Percentiles rank a stretch among this genome's conserved stretches.
Evolutionary conservation across 2,797 vertebrate species (phyloP).

Genomic region (Sylvia borin): DNA sequence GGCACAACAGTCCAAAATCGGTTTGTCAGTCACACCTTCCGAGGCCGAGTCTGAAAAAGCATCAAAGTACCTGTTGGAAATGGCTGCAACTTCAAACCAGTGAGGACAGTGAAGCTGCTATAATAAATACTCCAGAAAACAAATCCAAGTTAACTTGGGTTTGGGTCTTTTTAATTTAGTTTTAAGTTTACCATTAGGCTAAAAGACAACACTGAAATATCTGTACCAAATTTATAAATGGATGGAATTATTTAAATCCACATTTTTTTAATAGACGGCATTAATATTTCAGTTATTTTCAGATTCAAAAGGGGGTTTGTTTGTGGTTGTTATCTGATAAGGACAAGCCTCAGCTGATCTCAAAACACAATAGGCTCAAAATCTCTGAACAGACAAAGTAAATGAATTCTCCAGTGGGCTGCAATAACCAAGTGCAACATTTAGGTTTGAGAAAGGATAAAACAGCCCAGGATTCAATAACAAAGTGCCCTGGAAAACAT

Average conservation of each 20-base stretch:
- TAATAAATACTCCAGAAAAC: neutral
- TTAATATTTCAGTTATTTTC: neutral
- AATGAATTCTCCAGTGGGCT: neutral
- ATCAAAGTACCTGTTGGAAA: neutral
- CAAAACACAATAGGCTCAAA: neutral
- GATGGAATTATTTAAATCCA: neutral
- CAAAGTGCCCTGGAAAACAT: neutral
- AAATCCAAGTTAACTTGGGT: neutral
- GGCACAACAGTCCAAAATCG: constrained; percentile 90
- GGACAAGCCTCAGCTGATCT: neutral
- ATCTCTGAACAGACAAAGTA: neutral
- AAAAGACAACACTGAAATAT: neutral
- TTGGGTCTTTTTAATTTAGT: neutral
- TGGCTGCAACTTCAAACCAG: neutral
- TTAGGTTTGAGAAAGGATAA: neutral
- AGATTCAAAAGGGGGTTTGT: neutral
- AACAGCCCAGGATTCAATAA: neutral
- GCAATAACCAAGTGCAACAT: neutral
- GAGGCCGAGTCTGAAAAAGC: constrained; percentile 78
- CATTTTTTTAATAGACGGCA: neutral
- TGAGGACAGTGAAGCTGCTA: neutral
- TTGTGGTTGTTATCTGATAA: neutral
- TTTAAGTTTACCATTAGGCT: neutral
- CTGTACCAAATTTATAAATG: neutral
- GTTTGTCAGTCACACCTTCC: constrained; percentile 82